Percentiles rank a stretch among this genome's conserved stretches.
phyloP scores from a whole-genome alignment of 1,140 invertebrate genomes.

The Zaprionus gabonicus region DNA sequence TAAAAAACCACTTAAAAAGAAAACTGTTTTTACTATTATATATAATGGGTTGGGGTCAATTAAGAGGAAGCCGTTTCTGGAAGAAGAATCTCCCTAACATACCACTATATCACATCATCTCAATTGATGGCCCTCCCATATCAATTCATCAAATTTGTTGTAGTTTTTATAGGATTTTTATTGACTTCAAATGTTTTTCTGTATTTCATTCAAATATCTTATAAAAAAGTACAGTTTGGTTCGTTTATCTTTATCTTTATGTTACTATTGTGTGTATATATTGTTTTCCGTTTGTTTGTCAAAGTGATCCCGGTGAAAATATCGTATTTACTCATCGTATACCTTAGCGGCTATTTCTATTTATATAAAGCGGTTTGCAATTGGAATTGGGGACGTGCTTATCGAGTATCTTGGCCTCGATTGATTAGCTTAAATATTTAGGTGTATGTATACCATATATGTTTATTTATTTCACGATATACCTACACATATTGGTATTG shows the following conservation, averaged over 20 bases:
- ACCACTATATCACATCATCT: not conserved
- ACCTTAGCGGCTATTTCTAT: constrained; percentile 51
- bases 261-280: constrained; percentile 59
- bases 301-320: constrained; percentile 70
- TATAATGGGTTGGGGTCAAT: too few species aligned
- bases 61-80: too few species aligned
- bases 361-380: constrained; percentile 53
- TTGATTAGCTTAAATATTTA: constrained; percentile 34
- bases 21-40: not conserved
- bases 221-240: constrained; percentile 78
- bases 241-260: constrained; percentile 72
- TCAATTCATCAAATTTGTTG: not conserved
- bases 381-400: constrained; percentile 36
- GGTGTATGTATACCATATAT: constrained; percentile 20
- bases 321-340: constrained; percentile 42
- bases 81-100: too few species aligned
- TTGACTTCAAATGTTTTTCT: constrained; percentile 51
- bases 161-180: constrained; percentile 43
- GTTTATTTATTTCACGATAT: not conserved
- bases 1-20: constrained; percentile 61
- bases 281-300: constrained; percentile 41
- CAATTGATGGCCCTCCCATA: not conserved
- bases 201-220: constrained; percentile 79
- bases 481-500: constrained; percentile 21
- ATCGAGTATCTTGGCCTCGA: constrained; percentile 26